Conservation (phyloP, 2,113 vertebrate species). For the Phrynocephalus versicolor region DNA sequence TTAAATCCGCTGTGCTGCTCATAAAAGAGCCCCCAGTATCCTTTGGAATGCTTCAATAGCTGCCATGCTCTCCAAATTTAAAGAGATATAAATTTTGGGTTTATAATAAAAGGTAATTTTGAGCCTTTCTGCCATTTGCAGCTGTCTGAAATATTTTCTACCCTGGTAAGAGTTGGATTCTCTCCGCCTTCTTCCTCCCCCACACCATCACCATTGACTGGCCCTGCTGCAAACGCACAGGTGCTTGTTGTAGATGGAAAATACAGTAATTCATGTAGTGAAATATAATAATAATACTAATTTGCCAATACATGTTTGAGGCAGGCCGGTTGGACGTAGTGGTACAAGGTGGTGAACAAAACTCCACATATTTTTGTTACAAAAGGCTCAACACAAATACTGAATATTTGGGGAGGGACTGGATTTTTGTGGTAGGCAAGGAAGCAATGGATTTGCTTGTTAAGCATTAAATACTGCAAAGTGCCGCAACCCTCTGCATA, state of each 20-base stretch:
- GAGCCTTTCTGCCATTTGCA: slow-evolving; percentile 39
- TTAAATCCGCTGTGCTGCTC: slow-evolving; percentile 39
- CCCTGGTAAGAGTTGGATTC: background rate
- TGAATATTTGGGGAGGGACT: background rate
- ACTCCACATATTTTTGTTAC: background rate
- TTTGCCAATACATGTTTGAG: background rate
- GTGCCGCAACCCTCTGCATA: no score
- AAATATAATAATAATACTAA: background rate
- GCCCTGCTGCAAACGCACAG: slow-evolving; percentile 4
- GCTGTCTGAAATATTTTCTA: slow-evolving; percentile 45
- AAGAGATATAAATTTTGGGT: slow-evolving; percentile 43
- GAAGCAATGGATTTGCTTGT: background rate
- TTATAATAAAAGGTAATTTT: slow-evolving; percentile 48
- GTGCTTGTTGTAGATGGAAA: slow-evolving; percentile 13
- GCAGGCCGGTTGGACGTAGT: background rate
- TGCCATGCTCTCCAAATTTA: slow-evolving; percentile 47
- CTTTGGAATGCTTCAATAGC: slow-evolving; percentile 38
- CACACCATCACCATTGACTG: background rate
- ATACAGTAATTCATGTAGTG: slow-evolving; percentile 8
- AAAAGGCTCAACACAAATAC: slow-evolving; percentile 1
- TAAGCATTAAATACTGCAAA: no score
- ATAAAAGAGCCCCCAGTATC: slow-evolving; percentile 20
- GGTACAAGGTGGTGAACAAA: background rate
- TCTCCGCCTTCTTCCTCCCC: background rate
- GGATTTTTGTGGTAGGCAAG: background rate